A percentile compares a stretch with the other conserved stretches of the same genome.
These are phyloP conservation scores for Drosophila hamatofila DNA, from an alignment of 2,888 invertebrate species.

Conservation along the genomic window DNA sequence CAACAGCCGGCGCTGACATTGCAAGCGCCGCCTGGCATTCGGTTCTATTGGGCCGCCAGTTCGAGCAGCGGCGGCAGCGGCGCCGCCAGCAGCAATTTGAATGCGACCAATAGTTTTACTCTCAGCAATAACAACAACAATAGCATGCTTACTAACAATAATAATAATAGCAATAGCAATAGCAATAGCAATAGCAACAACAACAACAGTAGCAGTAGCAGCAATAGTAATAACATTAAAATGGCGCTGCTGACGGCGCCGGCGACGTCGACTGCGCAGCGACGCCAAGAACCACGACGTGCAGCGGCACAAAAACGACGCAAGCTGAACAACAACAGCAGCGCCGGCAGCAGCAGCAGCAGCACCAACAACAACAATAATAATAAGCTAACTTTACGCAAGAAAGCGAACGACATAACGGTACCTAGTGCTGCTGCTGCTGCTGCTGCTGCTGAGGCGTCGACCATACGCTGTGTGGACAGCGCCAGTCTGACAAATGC, in stretches of 20 bases:
- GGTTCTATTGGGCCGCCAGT: conserved; percentile 53
- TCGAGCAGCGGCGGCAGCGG: conserved; percentile 25
- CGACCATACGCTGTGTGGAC: conserved; percentile 76
- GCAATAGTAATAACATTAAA: conserved; percentile 45
- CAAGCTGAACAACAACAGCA: conserved; percentile 50
- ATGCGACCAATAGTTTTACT: conserved; percentile 43
- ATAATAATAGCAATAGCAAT: conserved; percentile 18
- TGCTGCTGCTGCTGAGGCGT: conserved; percentile 42
- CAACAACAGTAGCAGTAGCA: conserved; percentile 10
- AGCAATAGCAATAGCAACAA: conserved; percentile 61
- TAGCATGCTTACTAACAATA: conserved; percentile 64
- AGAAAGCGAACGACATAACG: conserved; percentile 27
- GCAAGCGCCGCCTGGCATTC: conserved; percentile 46
- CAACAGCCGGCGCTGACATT: conserved; percentile 44
- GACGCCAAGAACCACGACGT: conserved; percentile 19
- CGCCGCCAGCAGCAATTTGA: conserved; percentile 32
- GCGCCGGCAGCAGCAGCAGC: background rate
- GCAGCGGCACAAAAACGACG: conserved; percentile 56
- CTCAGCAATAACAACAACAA: conserved; percentile 58
- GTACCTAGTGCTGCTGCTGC: conserved; percentile 43
- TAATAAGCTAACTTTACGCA: conserved; percentile 18
- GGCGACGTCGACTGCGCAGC: conserved; percentile 27
- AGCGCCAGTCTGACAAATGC: conserved; percentile 57
- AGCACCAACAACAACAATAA: conserved; percentile 2
- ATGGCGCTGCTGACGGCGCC: conserved; percentile 61